A percentile compares a stretch with the other conserved stretches of the same genome.
phyloP scores from a whole-genome alignment of 2,797 vertebrate genomes.

The Scolopax rusticola region DNA sequence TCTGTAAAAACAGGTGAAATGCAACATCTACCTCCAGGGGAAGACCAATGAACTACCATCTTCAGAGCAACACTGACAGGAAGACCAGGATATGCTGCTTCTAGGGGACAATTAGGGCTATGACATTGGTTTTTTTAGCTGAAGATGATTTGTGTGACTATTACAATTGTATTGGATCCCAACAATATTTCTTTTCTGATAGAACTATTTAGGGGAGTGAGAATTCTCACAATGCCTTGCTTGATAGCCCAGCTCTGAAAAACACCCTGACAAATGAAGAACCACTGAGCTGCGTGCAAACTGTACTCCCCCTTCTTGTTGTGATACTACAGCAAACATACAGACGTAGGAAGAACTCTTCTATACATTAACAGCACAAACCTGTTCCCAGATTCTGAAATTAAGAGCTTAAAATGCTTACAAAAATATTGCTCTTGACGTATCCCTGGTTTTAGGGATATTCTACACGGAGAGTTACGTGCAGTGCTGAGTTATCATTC shows the following conservation, averaged over 20 bases:
- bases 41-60: background rate
- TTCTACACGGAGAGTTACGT: background rate
- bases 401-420: background rate
- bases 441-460: background rate
- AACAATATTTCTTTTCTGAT: background rate
- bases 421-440: background rate
- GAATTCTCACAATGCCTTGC: background rate
- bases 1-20: background rate
- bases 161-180: background rate
- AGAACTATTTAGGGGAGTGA: background rate
- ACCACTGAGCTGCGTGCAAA: background rate
- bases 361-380: background rate
- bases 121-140: background rate
- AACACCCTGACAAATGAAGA: background rate
- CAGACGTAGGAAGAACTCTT: background rate
- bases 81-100: background rate
- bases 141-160: background rate
- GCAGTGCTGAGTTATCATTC: background rate
- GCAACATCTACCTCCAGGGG: rapidly evolving
- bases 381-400: background rate
- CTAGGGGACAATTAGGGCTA: background rate
- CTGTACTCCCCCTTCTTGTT: background rate
- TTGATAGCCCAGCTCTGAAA: background rate
- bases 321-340: background rate
- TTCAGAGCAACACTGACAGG: background rate